Conservation (phyloP, 2,888 invertebrate genomes). For the Alviniconcha strummeri region DNA sequence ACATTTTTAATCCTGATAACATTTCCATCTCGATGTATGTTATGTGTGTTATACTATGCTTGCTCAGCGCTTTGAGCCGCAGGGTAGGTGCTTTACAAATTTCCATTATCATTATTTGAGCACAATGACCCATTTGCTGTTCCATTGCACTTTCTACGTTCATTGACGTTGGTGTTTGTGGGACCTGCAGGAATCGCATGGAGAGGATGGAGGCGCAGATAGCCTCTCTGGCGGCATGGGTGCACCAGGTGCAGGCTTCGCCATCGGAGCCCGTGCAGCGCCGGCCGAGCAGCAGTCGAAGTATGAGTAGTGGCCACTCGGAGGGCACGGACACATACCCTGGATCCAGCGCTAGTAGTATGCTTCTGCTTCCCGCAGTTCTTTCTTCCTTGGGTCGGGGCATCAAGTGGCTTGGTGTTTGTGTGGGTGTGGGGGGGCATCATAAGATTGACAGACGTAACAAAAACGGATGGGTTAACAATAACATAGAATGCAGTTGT, state of each 20-base stretch:
- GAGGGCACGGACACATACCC: slow-evolving; percentile 53
- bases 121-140: no score
- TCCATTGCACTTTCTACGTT: no score
- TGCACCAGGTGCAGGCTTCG: slow-evolving; percentile 81
- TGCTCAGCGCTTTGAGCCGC: no score
- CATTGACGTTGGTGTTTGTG: no score
- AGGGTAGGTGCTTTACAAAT: no score
- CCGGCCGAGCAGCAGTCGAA: slow-evolving; percentile 47
- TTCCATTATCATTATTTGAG: no score
- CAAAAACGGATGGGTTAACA: no score
- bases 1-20: no score
- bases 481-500: no score
- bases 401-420: not conserved
- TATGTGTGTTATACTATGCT: no score
- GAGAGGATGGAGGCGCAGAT: slow-evolving; percentile 97
- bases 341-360: slow-evolving; percentile 58
- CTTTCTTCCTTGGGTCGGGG: not conserved
- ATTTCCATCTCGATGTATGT: no score
- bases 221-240: slow-evolving; percentile 93
- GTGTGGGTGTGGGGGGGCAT: not conserved
- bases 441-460: no score
- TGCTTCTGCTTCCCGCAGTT: slow-evolving; percentile 36
- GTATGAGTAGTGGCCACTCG: slow-evolving; percentile 48
- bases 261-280: slow-evolving; percentile 42
- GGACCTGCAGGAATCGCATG: slow-evolving; percentile 83